Base-by-base conservation (phyloP, 23 tunicate genomes). In the Trididemnum miniatum region DNA sequence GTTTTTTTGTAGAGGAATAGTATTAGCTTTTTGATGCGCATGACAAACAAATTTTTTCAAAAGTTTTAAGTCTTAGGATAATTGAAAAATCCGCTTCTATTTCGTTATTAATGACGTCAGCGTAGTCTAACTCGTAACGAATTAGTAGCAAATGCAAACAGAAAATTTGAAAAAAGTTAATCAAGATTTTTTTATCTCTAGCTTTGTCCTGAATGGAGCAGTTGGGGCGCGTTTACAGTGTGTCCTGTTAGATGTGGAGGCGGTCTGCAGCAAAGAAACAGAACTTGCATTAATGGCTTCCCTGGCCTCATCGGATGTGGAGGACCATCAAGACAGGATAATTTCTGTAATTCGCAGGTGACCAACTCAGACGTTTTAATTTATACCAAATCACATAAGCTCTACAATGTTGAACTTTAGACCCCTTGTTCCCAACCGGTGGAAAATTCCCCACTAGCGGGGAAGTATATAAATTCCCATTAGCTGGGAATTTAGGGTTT, bases 281-380 rank as follows among this genome's bases (percentile, higher is more conserved):
- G 91, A 54, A 51, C 73, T 12, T 87, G 91, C 5, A 52, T 71
- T 57, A 57, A 67, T 52, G 91, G 91, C 20, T 52, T 71, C 31
- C 91, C 84, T 0, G 91, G 91, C 22, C 29, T 49, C 1, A 34
- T 71, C 40, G 91, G 91, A 35, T 87, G 91, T 31, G 80, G 2
- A 12, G 92, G 92, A 32, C 59, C 31, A 0, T 4, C 51, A 29
- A 31, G 35, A 2, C 80, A 88, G 28, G 77, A 50, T 15, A 31
- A 75, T 12, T 51, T 31, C 37, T 87, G 91, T 62, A 80, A 80
- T 30, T 38, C 73, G 5, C 35, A 76, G 35, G 88, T 82, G 50
- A 0, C 30, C 2, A 2, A n/a, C n/a, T n/a, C n/a, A n/a, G n/a
- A n/a, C n/a, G n/a, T n/a, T n/a, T n/a, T n/a, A n/a, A n/a, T n/a